Evolutionary conservation across 2,113 vertebrate genomes (phyloP).

Genomic region (Electrona antarctica): DNA sequence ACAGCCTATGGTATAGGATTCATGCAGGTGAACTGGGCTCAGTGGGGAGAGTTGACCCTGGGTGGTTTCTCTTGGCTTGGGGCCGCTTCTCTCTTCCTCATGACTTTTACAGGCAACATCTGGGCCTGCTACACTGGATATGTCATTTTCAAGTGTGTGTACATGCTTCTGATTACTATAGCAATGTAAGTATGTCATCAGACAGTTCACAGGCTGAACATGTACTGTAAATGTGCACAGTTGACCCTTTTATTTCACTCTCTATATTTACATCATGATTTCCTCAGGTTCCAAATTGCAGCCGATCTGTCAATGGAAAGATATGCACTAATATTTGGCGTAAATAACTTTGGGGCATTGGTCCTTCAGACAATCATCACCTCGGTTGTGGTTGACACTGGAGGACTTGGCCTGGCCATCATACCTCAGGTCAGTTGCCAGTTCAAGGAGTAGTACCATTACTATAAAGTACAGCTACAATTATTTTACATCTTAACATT

Average conservation of each 20-base stretch:
- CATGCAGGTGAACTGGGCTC: constrained; percentile 84
- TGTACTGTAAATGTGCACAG: no score
- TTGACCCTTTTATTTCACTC: background rate
- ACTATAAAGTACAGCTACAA: no score
- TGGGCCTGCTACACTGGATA: constrained; percentile 89
- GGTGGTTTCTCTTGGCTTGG: constrained; percentile 85
- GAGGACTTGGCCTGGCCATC: constrained; percentile 82
- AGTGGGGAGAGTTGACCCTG: constrained; percentile 88
- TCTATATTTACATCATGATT: background rate
- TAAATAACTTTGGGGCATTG: constrained; percentile 87
- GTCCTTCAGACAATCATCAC: constrained; percentile 88
- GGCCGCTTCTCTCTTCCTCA: constrained; percentile 82
- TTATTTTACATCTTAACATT: background rate
- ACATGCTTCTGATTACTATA: constrained; percentile 92
- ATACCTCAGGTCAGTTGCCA: constrained; percentile 80
- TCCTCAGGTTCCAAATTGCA: constrained; percentile 88
- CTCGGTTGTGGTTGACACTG: constrained; percentile 82
- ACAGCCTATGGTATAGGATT: constrained; percentile 85
- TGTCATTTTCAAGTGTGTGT: constrained; percentile 88
- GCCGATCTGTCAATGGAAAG: constrained; percentile 86
- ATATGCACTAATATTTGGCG: constrained; percentile 91
- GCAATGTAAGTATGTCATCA: constrained; percentile 83
- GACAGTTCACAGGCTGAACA: no score
- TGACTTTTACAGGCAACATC: constrained; percentile 84
- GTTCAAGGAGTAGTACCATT: background rate